Evolutionary conservation across 1,140 invertebrate genomes (phyloP), one percentile per base, ranked within the genome.

Genomic region (Oncopodura yosiiana): DNA sequence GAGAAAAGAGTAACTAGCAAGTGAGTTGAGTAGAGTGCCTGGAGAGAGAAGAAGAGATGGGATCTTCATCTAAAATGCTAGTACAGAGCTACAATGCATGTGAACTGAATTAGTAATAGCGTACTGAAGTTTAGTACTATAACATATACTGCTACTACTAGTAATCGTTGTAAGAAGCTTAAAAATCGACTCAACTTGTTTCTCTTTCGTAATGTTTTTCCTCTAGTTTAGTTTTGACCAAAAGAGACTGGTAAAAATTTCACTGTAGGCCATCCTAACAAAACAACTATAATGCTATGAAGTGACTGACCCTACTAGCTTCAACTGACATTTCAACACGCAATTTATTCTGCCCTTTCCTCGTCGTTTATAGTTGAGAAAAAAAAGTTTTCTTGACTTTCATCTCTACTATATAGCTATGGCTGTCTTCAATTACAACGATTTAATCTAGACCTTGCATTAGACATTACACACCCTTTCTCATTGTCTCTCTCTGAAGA

Each of bases 21-120:
- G n/a, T n/a, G n/a, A n/a, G n/a, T n/a, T n/a, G n/a, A n/a, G n/a
- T 16, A 44, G 29, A 14, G 46, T 4, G 51, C 41, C 30, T 26
- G 19, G 41, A 53, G 51, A 53, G 49, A 42, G n/a, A 27, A 51
- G 38, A 14, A 23, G 53, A 49, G 49, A 56, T 43, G 48, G 45
- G 39, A 56, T 56, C 46, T 50, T 56, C 54, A 56, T 56, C 45
- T 56, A 43, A 56, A 56, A 56, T 50, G 45, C 46, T 34, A 6
- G 30, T 5, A 6, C 9, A 18, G 34, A 26, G 39, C 46, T 49
- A 48, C 53, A 56, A 56, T 49, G 38, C 45, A 50, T 56, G 54
- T 56, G 54, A 38, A 37, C 48, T 56, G 54, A 56, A 56, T 56
- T 56, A 56, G 54, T 56, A 56, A 56, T 56, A 44, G 24, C 48